These are phyloP conservation scores for Bucorvus abyssinicus DNA, from an alignment of 2,797 vertebrate species.

Conservation along the genomic window DNA sequence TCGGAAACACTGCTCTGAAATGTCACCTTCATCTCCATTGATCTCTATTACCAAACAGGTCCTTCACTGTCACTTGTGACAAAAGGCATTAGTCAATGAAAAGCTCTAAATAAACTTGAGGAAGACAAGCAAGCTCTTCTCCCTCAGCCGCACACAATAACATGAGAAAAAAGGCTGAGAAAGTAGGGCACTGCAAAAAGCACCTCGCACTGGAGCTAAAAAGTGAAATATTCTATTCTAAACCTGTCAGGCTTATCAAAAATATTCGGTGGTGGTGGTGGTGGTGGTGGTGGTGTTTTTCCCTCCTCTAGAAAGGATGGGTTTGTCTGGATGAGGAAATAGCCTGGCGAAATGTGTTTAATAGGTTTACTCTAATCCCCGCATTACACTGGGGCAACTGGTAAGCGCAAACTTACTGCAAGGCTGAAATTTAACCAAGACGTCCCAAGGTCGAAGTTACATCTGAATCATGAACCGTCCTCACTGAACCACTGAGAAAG, in stretches of 20 bases:
- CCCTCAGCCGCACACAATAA: not conserved
- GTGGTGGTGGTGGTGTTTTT: not conserved
- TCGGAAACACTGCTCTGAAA: slow-evolving; percentile 20
- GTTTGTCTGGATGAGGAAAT: not conserved
- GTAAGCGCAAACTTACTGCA: not conserved
- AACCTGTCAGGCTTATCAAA: not conserved
- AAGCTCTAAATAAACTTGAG: slow-evolving; percentile 51
- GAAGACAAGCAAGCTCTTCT: slow-evolving; percentile 38
- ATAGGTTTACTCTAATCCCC: not conserved
- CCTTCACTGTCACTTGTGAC: slow-evolving; percentile 46
- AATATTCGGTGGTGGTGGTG: not conserved
- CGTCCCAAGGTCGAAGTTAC: not conserved
- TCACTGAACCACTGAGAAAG: not conserved
- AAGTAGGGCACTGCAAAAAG: slow-evolving; percentile 1
- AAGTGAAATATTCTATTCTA: slow-evolving; percentile 24
- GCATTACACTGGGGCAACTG: not conserved
- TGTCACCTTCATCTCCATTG: slow-evolving; percentile 59
- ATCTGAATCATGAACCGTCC: not conserved
- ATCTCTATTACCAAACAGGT: slow-evolving; percentile 46
- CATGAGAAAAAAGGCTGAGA: not conserved
- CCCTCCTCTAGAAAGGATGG: not conserved
- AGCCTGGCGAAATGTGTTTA: not conserved
- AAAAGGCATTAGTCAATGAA: slow-evolving; percentile 60
- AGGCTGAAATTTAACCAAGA: not conserved
- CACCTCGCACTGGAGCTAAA: not conserved